Conservation (phyloP, 1,140 invertebrate species). For the Andricus grossulariae region DNA sequence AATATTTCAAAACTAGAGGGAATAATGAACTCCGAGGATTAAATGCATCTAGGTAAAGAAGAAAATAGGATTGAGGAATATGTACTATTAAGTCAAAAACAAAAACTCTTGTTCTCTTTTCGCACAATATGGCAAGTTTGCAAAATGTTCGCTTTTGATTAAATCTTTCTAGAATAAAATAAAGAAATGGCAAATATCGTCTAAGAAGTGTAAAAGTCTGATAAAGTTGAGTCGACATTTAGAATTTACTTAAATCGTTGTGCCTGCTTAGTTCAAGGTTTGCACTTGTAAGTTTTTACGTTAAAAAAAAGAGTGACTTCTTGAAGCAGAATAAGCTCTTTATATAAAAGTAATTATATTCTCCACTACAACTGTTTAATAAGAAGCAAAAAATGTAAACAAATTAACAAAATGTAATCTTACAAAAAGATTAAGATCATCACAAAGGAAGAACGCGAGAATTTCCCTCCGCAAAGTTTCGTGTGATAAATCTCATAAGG, state of each 20-base stretch:
- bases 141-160: neutral
- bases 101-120: too few relatives aligned
- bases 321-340: conserved; percentile 5
- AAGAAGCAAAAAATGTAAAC: neutral
- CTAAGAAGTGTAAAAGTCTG: conserved; percentile 8
- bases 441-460: neutral
- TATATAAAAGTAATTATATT: neutral
- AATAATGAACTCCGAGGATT: too few relatives aligned
- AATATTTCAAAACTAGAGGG: too few relatives aligned
- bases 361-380: neutral
- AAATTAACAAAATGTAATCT: neutral
- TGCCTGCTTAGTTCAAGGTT: conserved; percentile 29
- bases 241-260: conserved; percentile 26
- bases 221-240: conserved; percentile 26
- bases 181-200: conserved; percentile 6
- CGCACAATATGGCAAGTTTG: too few relatives aligned
- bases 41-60: too few relatives aligned
- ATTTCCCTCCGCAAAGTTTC: neutral
- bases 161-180: neutral
- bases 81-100: too few relatives aligned
- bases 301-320: conserved; percentile 13
- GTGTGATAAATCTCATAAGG: neutral
- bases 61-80: too few relatives aligned
- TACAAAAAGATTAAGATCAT: neutral
- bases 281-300: conserved; percentile 28